A percentile compares a stretch with the other conserved stretches of the same genome.
Evolutionary conservation across 1,140 invertebrate species (phyloP).

Genomic region (Marisa cornuarietis): DNA sequence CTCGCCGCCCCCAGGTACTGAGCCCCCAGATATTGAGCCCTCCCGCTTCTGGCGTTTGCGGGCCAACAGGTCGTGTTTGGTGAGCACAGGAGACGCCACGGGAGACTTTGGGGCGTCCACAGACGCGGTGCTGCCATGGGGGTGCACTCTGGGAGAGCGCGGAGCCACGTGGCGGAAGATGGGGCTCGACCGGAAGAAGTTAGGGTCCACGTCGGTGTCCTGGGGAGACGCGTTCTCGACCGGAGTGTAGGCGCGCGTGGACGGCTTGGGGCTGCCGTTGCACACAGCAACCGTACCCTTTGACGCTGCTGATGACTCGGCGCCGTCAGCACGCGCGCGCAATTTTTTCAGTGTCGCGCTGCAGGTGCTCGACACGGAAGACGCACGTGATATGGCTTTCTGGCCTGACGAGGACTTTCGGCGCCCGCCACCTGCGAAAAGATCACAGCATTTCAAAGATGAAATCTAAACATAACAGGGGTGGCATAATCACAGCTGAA

Average conservation of each 20-base stretch:
- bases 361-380: conserved; percentile 47
- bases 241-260: conserved; percentile 41
- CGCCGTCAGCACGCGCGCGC: conserved; percentile 43
- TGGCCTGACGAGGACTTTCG: conserved; percentile 17
- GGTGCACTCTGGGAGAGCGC: conserved; percentile 46
- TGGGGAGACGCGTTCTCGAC: conserved; percentile 32
- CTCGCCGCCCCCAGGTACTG: background rate
- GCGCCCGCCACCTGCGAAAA: background rate
- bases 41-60: conserved; percentile 40
- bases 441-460: no score
- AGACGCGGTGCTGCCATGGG: conserved; percentile 2
- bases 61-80: conserved; percentile 50
- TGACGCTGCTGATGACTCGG: background rate
- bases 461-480: no score
- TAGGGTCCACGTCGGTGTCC: conserved; percentile 33
- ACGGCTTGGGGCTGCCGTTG: conserved; percentile 39
- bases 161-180: conserved; percentile 39
- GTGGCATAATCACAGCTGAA: no score
- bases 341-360: conserved; percentile 35
- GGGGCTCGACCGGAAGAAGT: conserved; percentile 54
- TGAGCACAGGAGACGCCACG: conserved; percentile 31
- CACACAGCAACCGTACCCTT: background rate
- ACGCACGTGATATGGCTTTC: conserved; percentile 29
- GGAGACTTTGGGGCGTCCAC: conserved; percentile 5
- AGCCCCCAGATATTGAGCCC: conserved; percentile 10